Base-by-base conservation (phyloP, 92 coral and sea anemone species). In the Bergia puertoricense region DNA sequence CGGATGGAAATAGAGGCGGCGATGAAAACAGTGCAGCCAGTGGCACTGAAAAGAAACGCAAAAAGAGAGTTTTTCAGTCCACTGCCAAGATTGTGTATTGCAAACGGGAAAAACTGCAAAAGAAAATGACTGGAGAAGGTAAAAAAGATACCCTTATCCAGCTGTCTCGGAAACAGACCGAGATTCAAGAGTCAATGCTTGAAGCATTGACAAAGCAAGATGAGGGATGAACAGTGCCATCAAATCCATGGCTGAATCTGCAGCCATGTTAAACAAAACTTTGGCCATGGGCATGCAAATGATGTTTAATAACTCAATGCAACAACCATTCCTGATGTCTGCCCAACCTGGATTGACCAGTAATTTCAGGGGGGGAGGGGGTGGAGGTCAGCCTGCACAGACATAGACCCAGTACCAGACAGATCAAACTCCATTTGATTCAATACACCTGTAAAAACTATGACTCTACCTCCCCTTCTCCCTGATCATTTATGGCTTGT, bases 201-300 rank as follows among this genome's bases (percentile, higher is more conserved):
- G 90, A 72, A 68, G 82, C 81, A 78, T 41, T 90, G 80, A 90
- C 69, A 18, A 79, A 74, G 78, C 50, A 86, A 90, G 92, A 91
- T 88, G 93, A 91, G 13, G 85, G 91, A 68, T 91, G 56, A 80
- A 91, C 46, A 80, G 68, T 38, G 91, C 91, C 51, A 81, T 91
- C 50, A 91, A 76, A 86, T 81, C 88, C 86, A 88, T 88, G 90
- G 90, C 85, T 16, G 90, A 88, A n/a, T 78, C 90, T 16, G 54
- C 85, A 62, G 85, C 81, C 46, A 51, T 76, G 66, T 23, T 84
- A 2, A 89, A 43, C 62, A 85, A 86, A 80, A 90, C 92, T 83
- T 73, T 90, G 5, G 89, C 92, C 38, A 85, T 65, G 57, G 92
- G 89, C 48, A 85, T 83, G 77, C 88, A 89, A 48, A 48, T 89